Conservation (phyloP, 2,888 invertebrate genomes). For the Aphidius colemani region DNA sequence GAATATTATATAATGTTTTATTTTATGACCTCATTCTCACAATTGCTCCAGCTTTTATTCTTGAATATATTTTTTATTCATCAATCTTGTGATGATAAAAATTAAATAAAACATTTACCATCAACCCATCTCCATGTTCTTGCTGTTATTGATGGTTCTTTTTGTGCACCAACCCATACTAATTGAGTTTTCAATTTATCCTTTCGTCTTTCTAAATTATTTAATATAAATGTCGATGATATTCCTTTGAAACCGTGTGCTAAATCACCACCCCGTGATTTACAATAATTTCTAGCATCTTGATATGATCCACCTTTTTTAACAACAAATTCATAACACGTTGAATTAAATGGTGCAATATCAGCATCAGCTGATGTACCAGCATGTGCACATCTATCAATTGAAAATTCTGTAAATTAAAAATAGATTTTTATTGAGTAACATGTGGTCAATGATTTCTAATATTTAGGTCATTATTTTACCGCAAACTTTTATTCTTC, state of each 20-base stretch:
- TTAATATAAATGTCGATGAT: slow-evolving; percentile 71
- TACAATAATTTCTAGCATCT: slow-evolving; percentile 78
- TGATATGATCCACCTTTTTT: slow-evolving; percentile 82
- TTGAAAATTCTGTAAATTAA: slow-evolving; percentile 74
- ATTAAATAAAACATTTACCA: slow-evolving; percentile 64
- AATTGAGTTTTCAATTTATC: slow-evolving; percentile 80
- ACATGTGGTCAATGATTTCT: slow-evolving; percentile 20
- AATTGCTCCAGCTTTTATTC: slow-evolving; percentile 33
- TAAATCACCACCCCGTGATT: slow-evolving; percentile 73
- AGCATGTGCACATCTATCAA: slow-evolving; percentile 78
- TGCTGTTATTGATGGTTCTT: slow-evolving; percentile 81
- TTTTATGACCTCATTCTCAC: slow-evolving; percentile 49
- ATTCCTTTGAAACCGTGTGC: slow-evolving; percentile 73
- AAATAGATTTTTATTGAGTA: neutral
- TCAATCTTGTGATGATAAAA: slow-evolving; percentile 3
- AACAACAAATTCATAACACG: slow-evolving; percentile 87
- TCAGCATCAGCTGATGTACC: slow-evolving; percentile 80
- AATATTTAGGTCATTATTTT: slow-evolving; percentile 5
- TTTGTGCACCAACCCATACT: slow-evolving; percentile 90
- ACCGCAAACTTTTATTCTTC: neutral
- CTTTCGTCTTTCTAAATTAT: slow-evolving; percentile 81
- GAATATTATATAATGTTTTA: slow-evolving; percentile 28
- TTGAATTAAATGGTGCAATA: slow-evolving; percentile 80
- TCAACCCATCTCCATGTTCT: slow-evolving; percentile 90
- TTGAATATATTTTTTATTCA: slow-evolving; percentile 11